Evolutionary conservation across 1,140 invertebrate genomes (phyloP), one percentile per base, ranked within the genome.

Genomic region (Forficula auricularia): DNA sequence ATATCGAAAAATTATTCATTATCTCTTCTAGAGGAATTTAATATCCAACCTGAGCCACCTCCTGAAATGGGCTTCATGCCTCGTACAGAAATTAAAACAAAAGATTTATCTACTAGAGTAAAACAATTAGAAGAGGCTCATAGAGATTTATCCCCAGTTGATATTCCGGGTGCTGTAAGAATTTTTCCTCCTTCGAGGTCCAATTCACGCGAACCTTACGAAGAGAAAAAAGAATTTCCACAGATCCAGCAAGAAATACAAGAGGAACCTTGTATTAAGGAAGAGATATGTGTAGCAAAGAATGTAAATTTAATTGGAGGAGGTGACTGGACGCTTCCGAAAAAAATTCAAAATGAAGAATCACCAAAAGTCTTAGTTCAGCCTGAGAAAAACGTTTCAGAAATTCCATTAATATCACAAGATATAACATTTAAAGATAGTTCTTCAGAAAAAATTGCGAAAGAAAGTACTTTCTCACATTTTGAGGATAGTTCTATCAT

Each of bases 41-140:
- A 68, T 54, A 49, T 80, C 0, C 64, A 71, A 42, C 78, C 77
- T 0, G 79, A 77, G 54, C 72, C 77, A 18, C 76, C 77, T 8
- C 75, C 77, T n/a, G 72, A 79, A 60, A 76, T 79, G 14, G 71
- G 70, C 30, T 79, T 67, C 47, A 68, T 69, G 19, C 70, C 75
- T 2, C 75, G 73, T 50, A 47, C 52, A 8, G 52, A 54, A 46
- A 64, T 64, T 12, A 59, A 60, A 9, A 48, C 37, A 33, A 56
- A 54, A 35, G 65, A 73, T 18, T 62, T 79, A 10, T 66, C 66
- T 14, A 60, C 72, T 14, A 70, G 71, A 50, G 70, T 76, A 1
- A 75, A 71, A 52, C 69, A 70, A 52, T 57, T 77, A 12, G 72
- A 77, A 51, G 73, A 75, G 46, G 67, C 66, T 14, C 70, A 71